phyloP scores from a whole-genome alignment of 2,113 vertebrate species.

The Sander lucioperca region DNA sequence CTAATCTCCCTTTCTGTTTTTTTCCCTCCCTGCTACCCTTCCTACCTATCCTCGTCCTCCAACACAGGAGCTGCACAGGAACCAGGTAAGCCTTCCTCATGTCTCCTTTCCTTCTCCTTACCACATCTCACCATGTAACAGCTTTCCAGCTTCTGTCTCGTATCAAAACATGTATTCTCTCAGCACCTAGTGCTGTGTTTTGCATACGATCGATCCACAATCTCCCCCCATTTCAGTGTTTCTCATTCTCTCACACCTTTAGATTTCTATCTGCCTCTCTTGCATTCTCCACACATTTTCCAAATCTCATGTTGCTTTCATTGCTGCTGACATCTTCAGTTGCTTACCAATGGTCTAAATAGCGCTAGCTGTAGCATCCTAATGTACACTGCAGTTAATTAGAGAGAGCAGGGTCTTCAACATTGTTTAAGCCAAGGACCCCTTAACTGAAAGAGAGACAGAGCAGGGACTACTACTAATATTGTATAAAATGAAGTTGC shows the following conservation, averaged over 20 bases:
- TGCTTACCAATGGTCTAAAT: neutral
- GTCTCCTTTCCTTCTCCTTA: conserved; percentile 32
- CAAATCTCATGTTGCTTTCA: conserved; percentile 2
- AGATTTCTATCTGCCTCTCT: conserved; percentile 20
- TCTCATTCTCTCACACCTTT: conserved; percentile 1
- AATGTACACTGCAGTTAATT: neutral
- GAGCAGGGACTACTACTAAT: too few species aligned
- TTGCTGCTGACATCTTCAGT: conserved; percentile 18
- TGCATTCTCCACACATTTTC: conserved; percentile 13
- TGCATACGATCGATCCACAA: neutral
- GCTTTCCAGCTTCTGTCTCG: neutral
- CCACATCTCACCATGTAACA: neutral
- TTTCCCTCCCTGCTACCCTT: conserved; percentile 6
- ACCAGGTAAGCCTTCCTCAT: conserved; percentile 77
- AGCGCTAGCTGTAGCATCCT: neutral
- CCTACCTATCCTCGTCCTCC: conserved; percentile 26
- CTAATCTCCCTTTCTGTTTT: conserved; percentile 67
- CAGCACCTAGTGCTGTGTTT: neutral
- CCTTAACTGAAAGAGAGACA: too few species aligned
- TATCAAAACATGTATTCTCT: conserved; percentile 7
- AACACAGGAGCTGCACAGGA: conserved; percentile 83
- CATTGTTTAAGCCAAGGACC: too few species aligned
- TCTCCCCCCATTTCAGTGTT: conserved; percentile 11
- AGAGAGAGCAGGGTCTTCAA: neutral
- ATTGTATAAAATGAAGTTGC: too few species aligned